Base-by-base conservation (phyloP, 1,140 invertebrate species). In the Latrodectus geometricus region DNA sequence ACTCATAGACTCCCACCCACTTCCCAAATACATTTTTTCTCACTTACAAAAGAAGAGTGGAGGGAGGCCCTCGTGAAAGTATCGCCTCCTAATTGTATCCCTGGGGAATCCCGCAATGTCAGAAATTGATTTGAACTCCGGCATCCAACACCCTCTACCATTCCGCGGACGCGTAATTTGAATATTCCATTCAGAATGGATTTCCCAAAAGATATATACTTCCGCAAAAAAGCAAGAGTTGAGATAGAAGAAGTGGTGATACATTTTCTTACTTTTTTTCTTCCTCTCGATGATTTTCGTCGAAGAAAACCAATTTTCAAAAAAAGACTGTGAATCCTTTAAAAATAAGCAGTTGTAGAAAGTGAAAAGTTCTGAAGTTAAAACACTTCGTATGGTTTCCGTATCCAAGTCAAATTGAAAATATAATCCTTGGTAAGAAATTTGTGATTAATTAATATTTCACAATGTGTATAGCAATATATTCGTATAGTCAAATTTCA, bases 61-160 rank as follows among this genome's bases (percentile, higher is more conserved):
- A 17, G 61, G 12, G 49, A 56, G 52, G 14, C 17, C 17, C 56
- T 49, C 82, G 72, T 75, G 61, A 76, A 84, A 84, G 82, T 68
- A 84, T 76, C 61, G 65, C 65, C 68, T 61, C 54, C 82, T 84
- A 84, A 84, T 84, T 84, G 82, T 54, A 61, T 84, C 82, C 73
- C 82, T n/a, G 61, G 65, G 73, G 72, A 68, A 73, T 21, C 49
- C 35, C 50, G 72, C 52, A 17, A 66, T 84, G 82, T 76, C 82
- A 84, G 82, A 68, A 68, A 84, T 84, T 84, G 82, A 84, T 84
- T 84, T 35, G 72, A 84, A 61, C 54, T 76, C 73, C 82, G 20
- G 50, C 70, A 49, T 76, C 54, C 76, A 23, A 79, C 65, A 79
- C 79, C 49, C 61, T 11, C 52, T 21, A 50, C 66, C 11, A 81